Base-by-base conservation (phyloP, 2,797 vertebrate species). In the Amblyopsis hoosieri region DNA sequence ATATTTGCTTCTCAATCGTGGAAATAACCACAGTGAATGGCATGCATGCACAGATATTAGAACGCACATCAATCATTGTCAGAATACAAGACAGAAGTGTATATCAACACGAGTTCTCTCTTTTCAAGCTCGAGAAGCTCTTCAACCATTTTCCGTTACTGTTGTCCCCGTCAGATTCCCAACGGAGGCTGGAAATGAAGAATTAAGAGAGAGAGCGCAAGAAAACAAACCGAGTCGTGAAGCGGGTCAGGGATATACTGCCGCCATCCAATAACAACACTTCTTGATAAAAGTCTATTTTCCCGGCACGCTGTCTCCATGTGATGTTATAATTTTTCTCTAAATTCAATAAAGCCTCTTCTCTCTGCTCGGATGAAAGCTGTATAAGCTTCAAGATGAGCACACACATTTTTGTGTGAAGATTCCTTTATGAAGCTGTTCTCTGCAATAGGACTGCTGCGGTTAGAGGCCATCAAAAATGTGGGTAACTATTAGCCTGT, bases 201-300 rank as follows among this genome's bases (percentile, higher is more conserved):
- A 90, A 87, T 85, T 85, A 84, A 87, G 76, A 84, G 23, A 72
- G 62, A 84, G 68, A 79, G 73, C 67, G 54, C 14, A 29, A 68
- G 77, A 87, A 82, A 87, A 84, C 82, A 81, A 80, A 82, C 78
- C 69, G 62, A 80, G 74, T 73, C 80, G 73, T 75, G 14, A 73
- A 71, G 76, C 57, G 62, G 82, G 85, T 80, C 65, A 33, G 76
- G 57, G 67, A 80, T 52, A 85, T 65, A 70, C 74, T 42, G 74
- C 79, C 63, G 71, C 46, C 71, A 69, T 84, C 84, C 80, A 89
- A 86, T 88, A 89, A 90, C 84, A 88, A 90, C 83, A 86, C 73
- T 79, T 90, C 82, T 86, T 79, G 83, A 88, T 90, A 88, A 88
- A 89, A 87, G 81, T 89, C 83, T 82, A 85, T 90, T 89, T 89